These are phyloP conservation scores for Ictidomys tridecemlineatus DNA, from an alignment of 2,113 vertebrate species.

Conservation along the genomic window DNA sequence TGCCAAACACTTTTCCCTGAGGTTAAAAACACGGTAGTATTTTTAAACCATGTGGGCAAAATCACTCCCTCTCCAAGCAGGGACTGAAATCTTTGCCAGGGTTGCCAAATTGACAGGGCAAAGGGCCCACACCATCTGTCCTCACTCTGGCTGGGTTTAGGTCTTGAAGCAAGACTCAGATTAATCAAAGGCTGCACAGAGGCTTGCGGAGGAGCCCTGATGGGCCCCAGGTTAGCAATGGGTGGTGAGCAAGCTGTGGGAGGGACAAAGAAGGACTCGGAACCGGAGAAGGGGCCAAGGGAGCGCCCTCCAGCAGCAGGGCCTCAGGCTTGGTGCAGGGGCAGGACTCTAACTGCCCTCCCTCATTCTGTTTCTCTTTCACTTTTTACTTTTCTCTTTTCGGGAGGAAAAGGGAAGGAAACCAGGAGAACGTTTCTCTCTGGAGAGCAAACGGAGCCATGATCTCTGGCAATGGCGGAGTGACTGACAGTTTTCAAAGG, in stretches of 20 bases:
- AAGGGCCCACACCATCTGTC: slow-evolving; percentile 62
- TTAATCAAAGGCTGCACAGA: not conserved
- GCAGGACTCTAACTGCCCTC: not conserved
- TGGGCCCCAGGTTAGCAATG: rapidly evolving
- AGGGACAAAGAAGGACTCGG: not conserved
- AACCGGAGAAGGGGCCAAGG: not conserved
- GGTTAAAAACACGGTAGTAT: slow-evolving; percentile 68
- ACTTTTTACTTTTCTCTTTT: not conserved
- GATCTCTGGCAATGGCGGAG: not conserved
- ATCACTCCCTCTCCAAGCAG: not conserved
- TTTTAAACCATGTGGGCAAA: slow-evolving; percentile 66
- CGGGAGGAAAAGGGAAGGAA: not conserved
- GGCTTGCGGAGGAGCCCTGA: rapidly evolving
- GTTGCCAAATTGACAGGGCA: slow-evolving; percentile 56
- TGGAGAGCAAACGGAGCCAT: not conserved
- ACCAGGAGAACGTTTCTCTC: not conserved
- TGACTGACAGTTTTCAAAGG: not conserved
- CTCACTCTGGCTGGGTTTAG: not conserved
- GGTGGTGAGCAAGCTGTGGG: not conserved
- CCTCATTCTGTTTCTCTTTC: not conserved
- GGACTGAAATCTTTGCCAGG: slow-evolving; percentile 3
- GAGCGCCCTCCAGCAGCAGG: not conserved
- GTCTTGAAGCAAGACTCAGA: slow-evolving; percentile 37
- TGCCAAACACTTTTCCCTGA: slow-evolving; percentile 57
- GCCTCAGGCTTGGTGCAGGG: not conserved